Evolutionary conservation across 2,797 vertebrate species (phyloP), one percentile per base, ranked within the genome.

Genomic region (Myoxocephalus aenaeus): DNA sequence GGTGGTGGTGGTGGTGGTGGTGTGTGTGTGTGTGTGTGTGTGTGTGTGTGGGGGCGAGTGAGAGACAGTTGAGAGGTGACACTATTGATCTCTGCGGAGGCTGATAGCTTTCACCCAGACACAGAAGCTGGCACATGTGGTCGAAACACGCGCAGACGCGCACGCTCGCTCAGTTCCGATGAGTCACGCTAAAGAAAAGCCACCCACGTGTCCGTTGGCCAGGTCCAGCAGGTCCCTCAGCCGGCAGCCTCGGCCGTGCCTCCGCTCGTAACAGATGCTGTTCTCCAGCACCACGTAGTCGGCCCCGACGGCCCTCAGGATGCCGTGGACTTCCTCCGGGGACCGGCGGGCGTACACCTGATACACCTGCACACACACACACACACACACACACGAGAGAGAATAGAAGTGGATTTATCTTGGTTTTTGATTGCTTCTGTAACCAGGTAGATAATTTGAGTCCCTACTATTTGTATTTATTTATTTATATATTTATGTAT

Each of bases 271-370:
- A 82, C 98, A 99, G 89, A 99, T 97, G 90, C 97, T 99, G 95
- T 99, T 98, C 75, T 99, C 98, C 73, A 99, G 89, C 70, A 99
- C 96, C 66, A 97, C 93, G 0, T 97, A 99, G 90, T 99, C 96
- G 0, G 98, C 91, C 29, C 97, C 97, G 0, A 93, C 94, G 14
- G 95, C 94, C 25, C 91, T 90, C 86, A 99, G 92, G 77, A 97
- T 94, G 0, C 84, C 38, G 29, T 97, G 38, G 44, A 99, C 96
- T 0, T 97, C 97, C 70, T 96, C 95, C 0, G 97, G 96, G 15
- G 97, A 93, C 12, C 93, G 94, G 25, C 94, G 96, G 0, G 97
- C 97, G 0, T 99, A 99, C 72, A 99, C 94, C 94, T 99, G 98
- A 90, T 99, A 99, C 51, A 99, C 96, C 98, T 99, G 83, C 14